These are phyloP conservation scores for Drosophila diplacantha DNA, from an alignment of 2,888 invertebrate genomes.

Conservation along the genomic window DNA sequence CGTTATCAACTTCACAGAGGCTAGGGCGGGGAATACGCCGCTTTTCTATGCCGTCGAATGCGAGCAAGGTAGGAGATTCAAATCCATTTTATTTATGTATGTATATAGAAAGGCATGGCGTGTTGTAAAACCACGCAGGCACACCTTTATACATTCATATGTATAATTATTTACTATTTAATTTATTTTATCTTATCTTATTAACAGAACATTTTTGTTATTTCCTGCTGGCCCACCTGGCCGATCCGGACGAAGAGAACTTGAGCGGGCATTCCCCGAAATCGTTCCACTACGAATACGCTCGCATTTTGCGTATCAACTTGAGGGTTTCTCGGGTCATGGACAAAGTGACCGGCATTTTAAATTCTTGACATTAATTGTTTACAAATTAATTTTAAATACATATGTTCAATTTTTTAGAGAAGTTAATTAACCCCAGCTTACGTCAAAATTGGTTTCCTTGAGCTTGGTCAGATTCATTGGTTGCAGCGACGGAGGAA, in stretches of 20 bases:
- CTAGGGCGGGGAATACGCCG: slow-evolving; percentile 68
- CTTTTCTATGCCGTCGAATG: slow-evolving; percentile 73
- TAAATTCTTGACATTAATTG: slow-evolving; percentile 41
- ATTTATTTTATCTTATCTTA: slow-evolving; percentile 8
- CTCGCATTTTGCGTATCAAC: slow-evolving; percentile 63
- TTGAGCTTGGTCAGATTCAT: slow-evolving; percentile 30
- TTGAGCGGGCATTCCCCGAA: slow-evolving; percentile 71
- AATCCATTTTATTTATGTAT: not conserved
- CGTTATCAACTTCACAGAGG: slow-evolving; percentile 69
- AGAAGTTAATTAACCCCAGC: slow-evolving; percentile 42
- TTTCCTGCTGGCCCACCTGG: slow-evolving; percentile 71
- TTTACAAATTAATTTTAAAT: slow-evolving; percentile 17
- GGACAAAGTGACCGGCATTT: slow-evolving; percentile 61
- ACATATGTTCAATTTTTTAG: slow-evolving; percentile 5
- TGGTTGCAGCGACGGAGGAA: slow-evolving; percentile 49
- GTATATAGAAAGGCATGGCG: not conserved
- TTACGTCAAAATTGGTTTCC: slow-evolving; percentile 28
- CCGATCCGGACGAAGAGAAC: slow-evolving; percentile 72
- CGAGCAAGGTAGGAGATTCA: slow-evolving; percentile 53
- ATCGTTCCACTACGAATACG: slow-evolving; percentile 66
- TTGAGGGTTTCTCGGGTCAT: slow-evolving; percentile 66
- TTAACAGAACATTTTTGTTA: slow-evolving; percentile 72
- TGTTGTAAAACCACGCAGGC: too few relatives aligned
- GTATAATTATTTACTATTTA: not conserved
- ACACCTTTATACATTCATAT: not conserved